Evolutionary conservation across 2,113 vertebrate species (phyloP), one percentile per base, ranked within the genome.

Genomic region (Diphyllodes magnificus): DNA sequence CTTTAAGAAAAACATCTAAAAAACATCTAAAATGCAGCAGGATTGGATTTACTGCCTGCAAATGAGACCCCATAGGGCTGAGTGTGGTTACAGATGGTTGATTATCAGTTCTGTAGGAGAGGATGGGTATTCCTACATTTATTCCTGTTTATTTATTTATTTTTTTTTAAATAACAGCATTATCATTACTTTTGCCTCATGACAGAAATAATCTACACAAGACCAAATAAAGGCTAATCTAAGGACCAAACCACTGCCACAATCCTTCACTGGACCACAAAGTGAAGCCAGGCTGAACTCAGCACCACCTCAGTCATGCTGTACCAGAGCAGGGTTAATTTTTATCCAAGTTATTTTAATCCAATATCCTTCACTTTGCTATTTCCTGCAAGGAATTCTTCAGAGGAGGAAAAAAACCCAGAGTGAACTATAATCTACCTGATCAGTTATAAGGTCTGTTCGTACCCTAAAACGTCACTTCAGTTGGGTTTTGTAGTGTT

Each of bases 261-360:
- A 45, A 2, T 5, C 17, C 20, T 3, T 4, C 15, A 3, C 11
- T 1, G 15, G 0, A 14, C 16, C 12, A 5, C 54, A 28, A 50
- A 33, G 1, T 7, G 40, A 64, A 68, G 31, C 24, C 60, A 15
- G 70, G 61, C 53, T 68, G 78, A 92, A 19, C 45, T 33, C 25
- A 30, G 1, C 42, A 27, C 6, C 25, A 27, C 31, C 33, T 69
- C 61, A 47, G 9, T 6, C 30, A 16, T 0, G 0, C 20, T 24
- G 8, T 7, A 23, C 20, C 49, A 25, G 9, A 71, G 60, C 8
- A 50, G 23, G 3, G 8, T 44, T 64, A 21, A 20, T 57, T 86
- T 78, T 47, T 13, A 53, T 30, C 39, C 35, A 6, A 18, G 57
- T 59, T 4, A n/a, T 42, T 68, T 83, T 33, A 28, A 45, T 37